Conservation (phyloP, 2,797 vertebrate species). For the Bufotes viridis region DNA sequence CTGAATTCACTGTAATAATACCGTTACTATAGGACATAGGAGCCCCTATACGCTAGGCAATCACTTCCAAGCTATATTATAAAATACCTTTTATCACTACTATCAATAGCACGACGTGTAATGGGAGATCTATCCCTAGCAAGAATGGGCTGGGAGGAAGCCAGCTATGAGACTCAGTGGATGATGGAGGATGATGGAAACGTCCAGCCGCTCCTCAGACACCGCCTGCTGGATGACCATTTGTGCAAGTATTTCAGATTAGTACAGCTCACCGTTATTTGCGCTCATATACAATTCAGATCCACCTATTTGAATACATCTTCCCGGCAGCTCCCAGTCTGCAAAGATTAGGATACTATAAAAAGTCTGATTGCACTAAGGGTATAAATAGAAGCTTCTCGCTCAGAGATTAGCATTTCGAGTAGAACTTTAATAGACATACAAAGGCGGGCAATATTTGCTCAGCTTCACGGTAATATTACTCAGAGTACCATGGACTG, state of each 20-base stretch:
- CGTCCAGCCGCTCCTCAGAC: too few species aligned
- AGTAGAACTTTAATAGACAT: background rate
- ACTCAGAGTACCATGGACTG: background rate
- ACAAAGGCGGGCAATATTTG: background rate
- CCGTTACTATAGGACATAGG: too few species aligned
- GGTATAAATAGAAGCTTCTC: constrained; percentile 8
- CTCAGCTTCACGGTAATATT: background rate
- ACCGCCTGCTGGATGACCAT: too few species aligned
- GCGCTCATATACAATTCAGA: background rate
- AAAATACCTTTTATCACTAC: too few species aligned
- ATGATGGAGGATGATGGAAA: too few species aligned
- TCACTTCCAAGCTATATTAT: too few species aligned
- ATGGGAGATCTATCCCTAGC: too few species aligned
- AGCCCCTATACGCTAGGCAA: too few species aligned
- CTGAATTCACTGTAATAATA: too few species aligned
- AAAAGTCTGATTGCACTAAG: background rate
- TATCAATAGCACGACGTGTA: too few species aligned
- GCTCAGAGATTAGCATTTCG: background rate
- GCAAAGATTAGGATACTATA: background rate
- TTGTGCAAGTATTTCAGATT: background rate
- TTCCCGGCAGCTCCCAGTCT: background rate
- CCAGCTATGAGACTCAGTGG: too few species aligned
- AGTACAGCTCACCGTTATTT: background rate
- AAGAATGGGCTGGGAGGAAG: too few species aligned
- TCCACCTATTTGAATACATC: background rate